These are phyloP conservation scores for Agrochola lychnidis DNA, from an alignment of 2,888 invertebrate genomes.

Conservation along the genomic window DNA sequence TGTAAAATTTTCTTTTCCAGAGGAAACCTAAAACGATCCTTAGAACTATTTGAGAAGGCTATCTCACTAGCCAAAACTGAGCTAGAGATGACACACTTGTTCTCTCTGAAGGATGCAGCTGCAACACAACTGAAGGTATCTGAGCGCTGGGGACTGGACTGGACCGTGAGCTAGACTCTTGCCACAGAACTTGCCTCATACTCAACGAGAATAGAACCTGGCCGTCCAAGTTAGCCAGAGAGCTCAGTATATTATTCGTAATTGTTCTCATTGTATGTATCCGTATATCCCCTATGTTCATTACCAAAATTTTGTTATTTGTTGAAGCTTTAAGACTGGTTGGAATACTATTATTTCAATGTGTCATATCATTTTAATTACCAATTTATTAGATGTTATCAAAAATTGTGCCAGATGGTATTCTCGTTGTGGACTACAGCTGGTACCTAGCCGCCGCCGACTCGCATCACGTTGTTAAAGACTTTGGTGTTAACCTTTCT, in stretches of 20 bases:
- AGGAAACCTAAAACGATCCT: conserved; percentile 95
- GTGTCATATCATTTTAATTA: conserved; percentile 65
- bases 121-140: conserved; percentile 96
- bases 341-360: conserved; percentile 56
- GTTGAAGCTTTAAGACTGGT: conserved; percentile 61
- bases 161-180: conserved; percentile 87
- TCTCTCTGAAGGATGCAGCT: conserved; percentile 97
- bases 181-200: conserved; percentile 61
- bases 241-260: conserved; percentile 52
- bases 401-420: conserved; percentile 73
- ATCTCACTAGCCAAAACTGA: conserved; percentile 96
- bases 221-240: conserved; percentile 71
- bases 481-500: conserved; percentile 54
- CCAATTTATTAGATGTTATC: conserved; percentile 53
- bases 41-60: conserved; percentile 97
- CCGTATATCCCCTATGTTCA: conserved; percentile 40
- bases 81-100: conserved; percentile 97
- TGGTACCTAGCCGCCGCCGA: conserved; percentile 78
- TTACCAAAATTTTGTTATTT: conserved; percentile 53
- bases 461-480: conserved; percentile 67
- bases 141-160: conserved; percentile 93
- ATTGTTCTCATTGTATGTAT: conserved; percentile 61
- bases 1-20: conserved; percentile 88
- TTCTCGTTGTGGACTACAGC: conserved; percentile 75
- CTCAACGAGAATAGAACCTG: conserved; percentile 82